Evolutionary conservation across 2,888 invertebrate genomes (phyloP), one percentile per base, ranked within the genome.

Genomic region (Actias luna): DNA sequence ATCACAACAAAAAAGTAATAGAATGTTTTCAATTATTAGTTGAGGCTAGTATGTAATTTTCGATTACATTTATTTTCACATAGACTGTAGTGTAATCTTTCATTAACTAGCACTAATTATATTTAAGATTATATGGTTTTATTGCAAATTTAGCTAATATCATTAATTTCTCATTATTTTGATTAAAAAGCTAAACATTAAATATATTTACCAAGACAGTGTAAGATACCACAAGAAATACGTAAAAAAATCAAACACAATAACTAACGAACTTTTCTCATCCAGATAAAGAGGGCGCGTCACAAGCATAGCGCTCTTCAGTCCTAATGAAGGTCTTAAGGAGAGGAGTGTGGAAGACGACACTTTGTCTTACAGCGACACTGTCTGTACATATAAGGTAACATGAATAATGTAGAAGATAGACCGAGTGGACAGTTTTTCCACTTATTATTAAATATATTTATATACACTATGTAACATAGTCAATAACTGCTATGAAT

Each of bases 301-400:
- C 77, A 78, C 66, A 69, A 72, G 72, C 74, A 75, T 76, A 72
- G 79, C 72, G 16, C 55, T 55, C 55, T 55, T 29, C 74, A 73
- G 73, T 71, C 77, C 77, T 86, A 86, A 87, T 85, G 86, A 85
- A 85, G 82, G 82, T 75, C 76, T 70, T 72, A 75, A 78, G 59
- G 59, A 59, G 35, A 77, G 57, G 62, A 39, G 52, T 60, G 59
- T 59, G 63, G 39, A 63, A 63, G 59, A 59, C 62, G 80, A 77
- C 81, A 84, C 82, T 84, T 80, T 80, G 79, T 83, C 81, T 85
- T 73, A 70, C 73, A 64, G 78, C 86, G 84, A 84, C 83, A 83
- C 75, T 78, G 77, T 76, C 77, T 75, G 71, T 76, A 59, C 27
- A 42, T 22, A 29, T 59, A 14, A 22, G 27, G 73, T 73, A 72